Base-by-base conservation (phyloP, 1,140 invertebrate species). In the Solen grandis region DNA sequence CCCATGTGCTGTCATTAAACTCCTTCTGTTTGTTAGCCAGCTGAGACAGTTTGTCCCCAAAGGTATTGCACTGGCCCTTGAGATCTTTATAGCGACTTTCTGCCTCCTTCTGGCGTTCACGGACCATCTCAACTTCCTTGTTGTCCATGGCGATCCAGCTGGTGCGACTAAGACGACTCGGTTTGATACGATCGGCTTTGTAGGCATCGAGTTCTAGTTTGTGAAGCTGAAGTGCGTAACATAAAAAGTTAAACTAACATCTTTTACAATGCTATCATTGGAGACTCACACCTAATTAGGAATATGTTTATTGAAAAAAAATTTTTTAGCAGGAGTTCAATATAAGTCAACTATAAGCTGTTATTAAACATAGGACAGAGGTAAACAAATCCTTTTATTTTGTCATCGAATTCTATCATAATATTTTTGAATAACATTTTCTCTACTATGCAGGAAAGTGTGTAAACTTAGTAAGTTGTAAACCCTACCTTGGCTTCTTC, bases 401-500 rank as follows among this genome's bases (percentile, higher is more conserved):
- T n/a, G n/a, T n/a, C n/a, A n/a, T n/a, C n/a, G n/a, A n/a, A n/a
- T n/a, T n/a, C n/a, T n/a, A n/a, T n/a, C n/a, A n/a, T n/a, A n/a
- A n/a, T n/a, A n/a, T n/a, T n/a, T n/a, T n/a, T n/a, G n/a, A n/a
- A n/a, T n/a, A n/a, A n/a, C n/a, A n/a, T n/a, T n/a, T n/a, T n/a
- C n/a, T n/a, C n/a, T n/a, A n/a, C n/a, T n/a, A n/a, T n/a, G n/a
- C n/a, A n/a, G n/a, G n/a, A n/a, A n/a, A n/a, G n/a, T n/a, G n/a
- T n/a, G n/a, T n/a, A n/a, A n/a, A n/a, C n/a, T n/a, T n/a, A n/a
- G n/a, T n/a, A n/a, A n/a, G n/a, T n/a, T n/a, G n/a, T n/a, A n/a
- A n/a, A n/a, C n/a, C n/a, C 68, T 90, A 95, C 95, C 92, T 97
- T 97, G 87, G 96, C 96, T 91, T 98, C 97, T 87, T 98, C 97